Evolutionary conservation across 2,888 invertebrate genomes (phyloP).

Genomic region (Cerastis leucographa): DNA sequence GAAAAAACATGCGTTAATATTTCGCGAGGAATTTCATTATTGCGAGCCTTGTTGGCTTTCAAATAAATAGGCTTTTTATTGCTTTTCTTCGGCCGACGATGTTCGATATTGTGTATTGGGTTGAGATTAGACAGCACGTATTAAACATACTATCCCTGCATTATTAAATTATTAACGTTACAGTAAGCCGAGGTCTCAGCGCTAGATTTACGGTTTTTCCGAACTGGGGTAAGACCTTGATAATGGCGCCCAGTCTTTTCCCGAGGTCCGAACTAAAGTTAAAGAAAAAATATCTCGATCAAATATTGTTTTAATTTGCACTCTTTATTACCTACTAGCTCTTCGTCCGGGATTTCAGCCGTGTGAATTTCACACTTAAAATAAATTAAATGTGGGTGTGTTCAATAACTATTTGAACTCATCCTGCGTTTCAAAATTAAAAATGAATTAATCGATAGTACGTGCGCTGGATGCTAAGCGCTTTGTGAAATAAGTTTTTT

Average conservation of each 20-base stretch:
- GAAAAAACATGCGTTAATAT: constrained; percentile 88
- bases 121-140: constrained; percentile 77
- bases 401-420: constrained; percentile 1
- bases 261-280: too few relatives aligned
- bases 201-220: not conserved
- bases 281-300: not conserved
- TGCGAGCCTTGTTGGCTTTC: constrained; percentile 86
- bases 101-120: constrained; percentile 83
- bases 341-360: too few relatives aligned
- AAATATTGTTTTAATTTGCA: not conserved
- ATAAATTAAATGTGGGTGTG: too few relatives aligned
- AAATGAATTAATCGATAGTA: not conserved
- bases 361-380: not conserved
- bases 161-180: constrained; percentile 36
- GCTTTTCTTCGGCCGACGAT: constrained; percentile 81
- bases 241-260: not conserved
- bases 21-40: constrained; percentile 89
- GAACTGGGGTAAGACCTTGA: not conserved
- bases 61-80: constrained; percentile 89
- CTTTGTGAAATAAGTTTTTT: not conserved
- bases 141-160: constrained; percentile 60
- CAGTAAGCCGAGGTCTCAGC: not conserved
- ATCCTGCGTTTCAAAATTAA: not conserved
- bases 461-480: not conserved
- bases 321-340: not conserved